Base-by-base conservation (phyloP, 1,140 invertebrate genomes). In the Steinernema feltiae region DNA sequence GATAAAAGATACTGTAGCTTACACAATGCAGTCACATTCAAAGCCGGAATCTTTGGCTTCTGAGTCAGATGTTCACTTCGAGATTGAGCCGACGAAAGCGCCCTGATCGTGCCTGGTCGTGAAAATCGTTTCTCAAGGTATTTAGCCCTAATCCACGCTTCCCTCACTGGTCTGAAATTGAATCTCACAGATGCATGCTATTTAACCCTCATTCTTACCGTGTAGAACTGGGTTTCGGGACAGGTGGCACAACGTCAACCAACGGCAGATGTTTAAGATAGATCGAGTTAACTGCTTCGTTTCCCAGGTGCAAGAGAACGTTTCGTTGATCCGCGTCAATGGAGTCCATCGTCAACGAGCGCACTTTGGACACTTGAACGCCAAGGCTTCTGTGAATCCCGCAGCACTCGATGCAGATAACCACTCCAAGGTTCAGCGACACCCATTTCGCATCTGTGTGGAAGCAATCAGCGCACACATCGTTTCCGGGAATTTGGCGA, bases 281-380 rank as follows among this genome's bases (percentile, higher is more conserved):
- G 48, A 74, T 46, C 46, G 41, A 30, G 88, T 98, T 98, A 0
- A 97, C 91, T 48, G 94, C 89, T 70, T 90, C 90, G 86, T 98
- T 98, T 1, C 96, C 96, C 18, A 98, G 88, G 85, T 94, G 92
- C 21, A 92, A 91, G 92, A 98, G 97, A 2, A 98, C 93, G 90
- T 96, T 95, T 15, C 96, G 89, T 79, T 95, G 92, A 87, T 97
- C 94, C 3, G 92, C 92, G 86, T 97, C 95, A 93, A 95, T 96
- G 69, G 93, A 92, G 86, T 98, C 96, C 76, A 98, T 88, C 0
- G 93, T 97, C n/a, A 98, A 88, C 0, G 94, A 97, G 70, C 95
- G 90, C 0, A 98, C 94, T 90, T 98, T 98, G 77, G 94, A 97
- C 79, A 96, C 91, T 86, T 97, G 96, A 0, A 98, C 96, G 15